Percentiles rank a stretch among this genome's conserved stretches.
These are phyloP conservation scores for Branchellion lobata DNA, from an alignment of 2,888 invertebrate genomes.

Conservation along the genomic window DNA sequence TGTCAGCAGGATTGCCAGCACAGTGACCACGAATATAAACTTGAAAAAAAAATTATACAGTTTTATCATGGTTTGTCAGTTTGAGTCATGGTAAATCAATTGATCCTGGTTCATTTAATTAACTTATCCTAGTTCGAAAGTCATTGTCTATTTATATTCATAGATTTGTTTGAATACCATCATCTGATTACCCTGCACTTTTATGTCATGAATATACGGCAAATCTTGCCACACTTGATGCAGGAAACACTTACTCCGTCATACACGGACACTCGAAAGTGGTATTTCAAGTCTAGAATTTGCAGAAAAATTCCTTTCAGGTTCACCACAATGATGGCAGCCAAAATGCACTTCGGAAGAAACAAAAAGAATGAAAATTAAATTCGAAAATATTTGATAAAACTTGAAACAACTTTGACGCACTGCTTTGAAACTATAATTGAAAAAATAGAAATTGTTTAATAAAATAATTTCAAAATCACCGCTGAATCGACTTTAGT, in stretches of 20 bases:
- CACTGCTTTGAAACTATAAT: neutral
- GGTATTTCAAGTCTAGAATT: slow-evolving; percentile 57
- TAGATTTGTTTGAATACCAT: too few species aligned
- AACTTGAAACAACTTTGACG: too few species aligned
- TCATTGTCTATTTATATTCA: too few species aligned
- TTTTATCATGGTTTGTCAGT: neutral
- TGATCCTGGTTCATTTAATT: too few species aligned
- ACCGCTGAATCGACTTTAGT: too few species aligned
- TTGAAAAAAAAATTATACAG: neutral
- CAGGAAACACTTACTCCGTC: slow-evolving; percentile 60
- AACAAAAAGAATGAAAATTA: too few species aligned
- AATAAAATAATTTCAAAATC: neutral
- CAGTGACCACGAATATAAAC: slow-evolving; percentile 11
- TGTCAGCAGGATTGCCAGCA: slow-evolving; percentile 42
- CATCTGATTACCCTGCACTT: too few species aligned
- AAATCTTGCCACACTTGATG: too few species aligned
- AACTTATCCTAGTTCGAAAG: too few species aligned
- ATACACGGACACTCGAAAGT: slow-evolving; percentile 58
- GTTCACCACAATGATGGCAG: slow-evolving; percentile 60
- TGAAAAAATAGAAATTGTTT: neutral
- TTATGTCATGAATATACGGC: too few species aligned
- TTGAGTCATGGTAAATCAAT: too few species aligned
- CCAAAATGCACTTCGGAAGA: slow-evolving; percentile 62
- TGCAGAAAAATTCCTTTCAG: slow-evolving; percentile 62
- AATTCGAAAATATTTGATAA: neutral